Evolutionary conservation across 2,888 invertebrate genomes (phyloP).

Genomic region (Biston stratarius): DNA sequence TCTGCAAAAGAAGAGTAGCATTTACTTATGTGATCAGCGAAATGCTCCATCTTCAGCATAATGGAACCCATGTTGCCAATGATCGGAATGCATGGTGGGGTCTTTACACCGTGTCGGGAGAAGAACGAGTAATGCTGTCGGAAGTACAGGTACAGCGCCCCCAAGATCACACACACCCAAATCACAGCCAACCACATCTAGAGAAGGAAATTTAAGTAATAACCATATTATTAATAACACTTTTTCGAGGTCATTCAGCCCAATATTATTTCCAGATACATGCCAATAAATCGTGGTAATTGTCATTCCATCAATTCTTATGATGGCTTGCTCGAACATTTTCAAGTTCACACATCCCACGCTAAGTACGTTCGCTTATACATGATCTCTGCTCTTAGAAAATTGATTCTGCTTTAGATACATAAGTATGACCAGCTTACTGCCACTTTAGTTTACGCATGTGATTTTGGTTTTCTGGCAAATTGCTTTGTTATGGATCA

Average conservation of each 20-base stretch:
- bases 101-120: slow-evolving; percentile 53
- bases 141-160: slow-evolving; percentile 52
- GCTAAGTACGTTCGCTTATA: too few relatives aligned
- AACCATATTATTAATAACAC: not conserved
- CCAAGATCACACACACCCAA: slow-evolving; percentile 49
- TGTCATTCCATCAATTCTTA: too few relatives aligned
- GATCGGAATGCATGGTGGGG: slow-evolving; percentile 49
- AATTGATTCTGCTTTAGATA: too few relatives aligned
- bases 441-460: too few relatives aligned
- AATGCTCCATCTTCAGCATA: slow-evolving; percentile 48
- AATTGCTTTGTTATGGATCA: too few relatives aligned
- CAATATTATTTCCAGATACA: not conserved
- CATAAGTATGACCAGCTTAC: too few relatives aligned
- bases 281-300: too few relatives aligned
- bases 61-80: slow-evolving; percentile 41
- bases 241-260: too few relatives aligned
- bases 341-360: too few relatives aligned
- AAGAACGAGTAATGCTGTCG: slow-evolving; percentile 54
- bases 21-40: slow-evolving; percentile 46
- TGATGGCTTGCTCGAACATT: too few relatives aligned
- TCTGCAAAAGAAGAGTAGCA: slow-evolving; percentile 52
- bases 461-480: too few relatives aligned
- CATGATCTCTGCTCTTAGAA: too few relatives aligned
- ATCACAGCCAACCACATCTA: slow-evolving; percentile 55
- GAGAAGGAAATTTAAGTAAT: not conserved